phyloP scores from a whole-genome alignment of 2,888 invertebrate species.

The Strigamia crassipes region DNA sequence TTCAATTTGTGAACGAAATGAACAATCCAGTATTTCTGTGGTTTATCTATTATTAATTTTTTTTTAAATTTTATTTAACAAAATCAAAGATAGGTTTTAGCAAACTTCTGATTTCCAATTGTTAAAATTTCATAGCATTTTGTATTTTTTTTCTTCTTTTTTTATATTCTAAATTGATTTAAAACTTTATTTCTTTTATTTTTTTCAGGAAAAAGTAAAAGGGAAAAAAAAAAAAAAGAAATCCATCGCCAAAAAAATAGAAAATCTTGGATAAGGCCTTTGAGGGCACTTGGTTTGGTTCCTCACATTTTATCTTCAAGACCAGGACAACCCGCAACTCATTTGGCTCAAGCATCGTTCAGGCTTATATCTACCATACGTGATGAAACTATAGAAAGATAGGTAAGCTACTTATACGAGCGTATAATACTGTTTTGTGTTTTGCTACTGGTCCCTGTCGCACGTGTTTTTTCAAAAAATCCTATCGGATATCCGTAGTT shows the following conservation, averaged over 20 bases:
- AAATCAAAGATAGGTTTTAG: not conserved
- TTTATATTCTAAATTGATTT: not conserved
- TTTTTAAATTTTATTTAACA: not conserved
- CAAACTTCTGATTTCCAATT: not conserved
- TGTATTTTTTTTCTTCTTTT: not conserved
- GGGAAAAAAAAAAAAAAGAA: not conserved
- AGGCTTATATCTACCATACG: not conserved
- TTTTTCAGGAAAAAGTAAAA: too few species aligned
- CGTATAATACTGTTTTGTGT: not conserved
- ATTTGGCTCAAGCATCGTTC: too few species aligned
- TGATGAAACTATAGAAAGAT: not conserved
- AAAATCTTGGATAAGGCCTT: not conserved
- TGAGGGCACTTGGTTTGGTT: not conserved
- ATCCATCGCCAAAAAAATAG: not conserved
- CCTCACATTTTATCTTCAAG: not conserved
- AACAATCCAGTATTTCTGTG: not conserved
- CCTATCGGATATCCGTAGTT: not conserved
- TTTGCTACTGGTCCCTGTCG: not conserved
- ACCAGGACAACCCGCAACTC: too few species aligned
- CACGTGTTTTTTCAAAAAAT: not conserved
- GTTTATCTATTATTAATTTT: not conserved
- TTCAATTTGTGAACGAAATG: too few species aligned
- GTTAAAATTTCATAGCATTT: not conserved
- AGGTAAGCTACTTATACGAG: not conserved
- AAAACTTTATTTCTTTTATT: not conserved